Conservation (phyloP, 2,888 invertebrate genomes). For the Nephrotoma appendiculata region DNA sequence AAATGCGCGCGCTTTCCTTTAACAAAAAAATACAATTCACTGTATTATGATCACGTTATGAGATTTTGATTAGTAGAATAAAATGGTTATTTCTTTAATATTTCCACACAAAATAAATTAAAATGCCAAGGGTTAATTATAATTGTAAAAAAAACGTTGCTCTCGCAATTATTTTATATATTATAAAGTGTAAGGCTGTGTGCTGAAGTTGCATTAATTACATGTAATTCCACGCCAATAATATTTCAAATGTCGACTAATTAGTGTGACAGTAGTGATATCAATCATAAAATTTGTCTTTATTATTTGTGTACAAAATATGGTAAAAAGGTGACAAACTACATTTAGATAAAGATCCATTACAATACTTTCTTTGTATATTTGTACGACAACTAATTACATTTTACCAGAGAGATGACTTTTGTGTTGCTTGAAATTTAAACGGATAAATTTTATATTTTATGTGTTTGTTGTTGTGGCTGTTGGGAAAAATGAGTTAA, state of each 20-base stretch:
- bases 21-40: background rate
- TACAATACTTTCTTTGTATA: background rate
- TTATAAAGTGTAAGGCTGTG: background rate
- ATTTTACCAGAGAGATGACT: background rate
- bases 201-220: background rate
- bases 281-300: background rate
- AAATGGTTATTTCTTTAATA: background rate
- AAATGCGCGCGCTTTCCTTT: background rate
- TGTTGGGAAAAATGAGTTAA: background rate
- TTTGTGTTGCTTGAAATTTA: background rate
- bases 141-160: background rate
- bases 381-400: background rate
- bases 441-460: background rate
- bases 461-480: background rate
- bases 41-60: background rate
- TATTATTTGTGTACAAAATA: background rate
- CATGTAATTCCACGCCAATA: background rate
- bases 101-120: background rate
- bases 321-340: background rate
- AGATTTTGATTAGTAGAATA: background rate
- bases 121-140: background rate
- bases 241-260: background rate
- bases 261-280: background rate
- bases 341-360: background rate
- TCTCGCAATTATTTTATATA: background rate